phyloP scores from a whole-genome alignment of 1,140 invertebrate species.

The Mycetomoellerius zeteki region DNA sequence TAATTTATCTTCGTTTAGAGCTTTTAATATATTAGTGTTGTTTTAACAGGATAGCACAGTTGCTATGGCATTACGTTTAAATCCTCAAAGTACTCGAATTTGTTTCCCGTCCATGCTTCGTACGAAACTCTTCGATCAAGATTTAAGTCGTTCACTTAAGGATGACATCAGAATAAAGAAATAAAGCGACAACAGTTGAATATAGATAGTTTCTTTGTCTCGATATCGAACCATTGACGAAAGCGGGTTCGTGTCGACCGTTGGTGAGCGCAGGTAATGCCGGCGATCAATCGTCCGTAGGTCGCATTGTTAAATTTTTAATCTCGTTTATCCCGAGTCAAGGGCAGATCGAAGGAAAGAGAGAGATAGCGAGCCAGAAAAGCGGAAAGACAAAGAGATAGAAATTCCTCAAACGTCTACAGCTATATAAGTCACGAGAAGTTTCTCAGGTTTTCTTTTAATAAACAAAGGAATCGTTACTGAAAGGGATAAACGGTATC shows the following conservation, averaged over 20 bases:
- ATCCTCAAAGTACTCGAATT: background rate
- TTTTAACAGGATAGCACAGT: background rate
- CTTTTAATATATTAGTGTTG: too few relatives aligned
- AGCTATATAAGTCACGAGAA: slow-evolving; percentile 1
- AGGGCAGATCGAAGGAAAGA: slow-evolving; percentile 13
- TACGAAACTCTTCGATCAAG: background rate
- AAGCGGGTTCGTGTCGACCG: slow-evolving; percentile 48
- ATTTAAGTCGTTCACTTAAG: background rate
- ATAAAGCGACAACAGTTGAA: slow-evolving; percentile 22
- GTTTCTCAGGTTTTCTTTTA: background rate
- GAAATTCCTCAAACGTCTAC: slow-evolving; percentile 29
- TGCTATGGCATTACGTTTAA: background rate
- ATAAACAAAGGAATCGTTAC: slow-evolving; percentile 24
- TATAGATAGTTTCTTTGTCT: slow-evolving; percentile 34
- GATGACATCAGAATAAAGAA: slow-evolving; percentile 14
- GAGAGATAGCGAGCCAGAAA: slow-evolving; percentile 22
- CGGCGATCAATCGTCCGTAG: slow-evolving; percentile 63
- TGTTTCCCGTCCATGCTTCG: background rate
- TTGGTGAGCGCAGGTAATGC: slow-evolving; percentile 41
- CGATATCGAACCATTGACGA: slow-evolving; percentile 43
- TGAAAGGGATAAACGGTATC: background rate
- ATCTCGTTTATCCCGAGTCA: slow-evolving; percentile 63
- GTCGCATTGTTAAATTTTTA: slow-evolving; percentile 63
- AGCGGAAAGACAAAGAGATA: slow-evolving; percentile 17
- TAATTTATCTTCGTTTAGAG: background rate